phyloP scores from a whole-genome alignment of 1,140 invertebrate genomes.

The Drosophila sturtevanti region DNA sequence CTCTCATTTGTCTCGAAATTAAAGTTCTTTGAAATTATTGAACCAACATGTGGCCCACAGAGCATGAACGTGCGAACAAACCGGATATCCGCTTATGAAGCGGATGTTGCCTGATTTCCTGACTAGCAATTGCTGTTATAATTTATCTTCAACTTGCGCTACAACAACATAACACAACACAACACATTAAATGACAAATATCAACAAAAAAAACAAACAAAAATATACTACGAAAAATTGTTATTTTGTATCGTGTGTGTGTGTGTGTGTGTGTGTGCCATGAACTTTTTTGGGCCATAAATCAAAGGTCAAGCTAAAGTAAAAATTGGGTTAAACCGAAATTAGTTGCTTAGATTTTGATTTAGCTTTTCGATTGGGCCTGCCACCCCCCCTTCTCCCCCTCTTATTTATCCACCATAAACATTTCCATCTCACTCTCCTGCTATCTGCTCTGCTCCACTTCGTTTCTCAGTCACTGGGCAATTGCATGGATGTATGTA shows the following conservation, averaged over 20 bases:
- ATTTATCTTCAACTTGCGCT: constrained; percentile 61
- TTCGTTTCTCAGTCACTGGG: constrained; percentile 11
- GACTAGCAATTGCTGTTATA: constrained; percentile 55
- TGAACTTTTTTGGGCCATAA: constrained; percentile 38
- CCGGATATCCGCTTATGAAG: constrained; percentile 74
- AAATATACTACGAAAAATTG: constrained; percentile 37
- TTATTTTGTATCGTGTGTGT: constrained; percentile 6
- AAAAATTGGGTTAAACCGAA: constrained; percentile 72
- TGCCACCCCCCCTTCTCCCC: neutral
- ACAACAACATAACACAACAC: too few species aligned
- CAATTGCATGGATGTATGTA: constrained; percentile 25
- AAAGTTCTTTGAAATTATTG: neutral
- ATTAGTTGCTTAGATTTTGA: constrained; percentile 77
- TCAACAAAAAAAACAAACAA: neutral
- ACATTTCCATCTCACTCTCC: neutral
- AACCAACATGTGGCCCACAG: constrained; percentile 7
- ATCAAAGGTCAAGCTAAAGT: constrained; percentile 44
- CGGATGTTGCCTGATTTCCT: constrained; percentile 77
- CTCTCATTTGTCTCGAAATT: neutral
- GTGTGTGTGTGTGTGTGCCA: too few species aligned
- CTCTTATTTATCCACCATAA: too few species aligned
- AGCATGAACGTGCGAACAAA: constrained; percentile 76
- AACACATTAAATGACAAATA: constrained; percentile 71
- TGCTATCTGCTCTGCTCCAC: constrained; percentile 20
- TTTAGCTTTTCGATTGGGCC: constrained; percentile 70